Percentiles rank a stretch among this genome's conserved stretches.
These are phyloP conservation scores for Eunapius fragilis DNA, from an alignment of 37 sponge, comb jelly and placozoan genomes.

Conservation along the genomic window DNA sequence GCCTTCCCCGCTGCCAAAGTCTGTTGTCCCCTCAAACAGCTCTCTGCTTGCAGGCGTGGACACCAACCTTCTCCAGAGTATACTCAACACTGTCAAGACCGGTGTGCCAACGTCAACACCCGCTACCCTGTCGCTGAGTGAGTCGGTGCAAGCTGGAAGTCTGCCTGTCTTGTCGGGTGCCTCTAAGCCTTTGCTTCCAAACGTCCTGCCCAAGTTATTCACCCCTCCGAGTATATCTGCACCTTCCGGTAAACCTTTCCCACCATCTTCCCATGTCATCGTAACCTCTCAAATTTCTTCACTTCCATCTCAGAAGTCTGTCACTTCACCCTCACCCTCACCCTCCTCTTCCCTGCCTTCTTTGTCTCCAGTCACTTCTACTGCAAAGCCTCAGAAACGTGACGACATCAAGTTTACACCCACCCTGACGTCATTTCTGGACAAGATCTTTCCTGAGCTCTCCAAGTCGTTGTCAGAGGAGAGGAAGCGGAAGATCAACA, in stretches of 20 bases:
- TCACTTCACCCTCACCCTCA: background rate
- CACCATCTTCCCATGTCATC: too few species aligned
- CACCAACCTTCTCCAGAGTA: slow-evolving; percentile 26
- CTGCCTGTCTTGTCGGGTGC: too few species aligned
- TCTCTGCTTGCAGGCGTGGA: slow-evolving; percentile 13
- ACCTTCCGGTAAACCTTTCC: too few species aligned
- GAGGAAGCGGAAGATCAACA: slow-evolving; percentile 24
- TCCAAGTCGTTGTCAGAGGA: slow-evolving; percentile 34
- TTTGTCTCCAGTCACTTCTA: background rate
- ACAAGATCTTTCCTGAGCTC: slow-evolving; percentile 64
- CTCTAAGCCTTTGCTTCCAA: too few species aligned
- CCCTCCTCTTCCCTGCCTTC: background rate
- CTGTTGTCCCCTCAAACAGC: background rate
- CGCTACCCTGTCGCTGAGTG: background rate
- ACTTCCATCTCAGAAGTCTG: background rate
- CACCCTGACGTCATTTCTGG: slow-evolving; percentile 44
- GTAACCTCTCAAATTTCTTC: too few species aligned
- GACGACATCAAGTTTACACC: slow-evolving; percentile 61
- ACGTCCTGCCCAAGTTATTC: background rate
- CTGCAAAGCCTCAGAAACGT: background rate
- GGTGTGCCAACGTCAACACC: background rate
- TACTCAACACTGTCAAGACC: slow-evolving; percentile 21
- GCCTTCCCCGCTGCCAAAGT: too few species aligned
- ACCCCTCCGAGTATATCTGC: background rate
- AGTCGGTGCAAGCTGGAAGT: background rate